Percentiles rank a stretch among this genome's conserved stretches.
These are phyloP conservation scores for Tetramorium parvispinum DNA, from an alignment of 1,140 invertebrate species.

Conservation along the genomic window DNA sequence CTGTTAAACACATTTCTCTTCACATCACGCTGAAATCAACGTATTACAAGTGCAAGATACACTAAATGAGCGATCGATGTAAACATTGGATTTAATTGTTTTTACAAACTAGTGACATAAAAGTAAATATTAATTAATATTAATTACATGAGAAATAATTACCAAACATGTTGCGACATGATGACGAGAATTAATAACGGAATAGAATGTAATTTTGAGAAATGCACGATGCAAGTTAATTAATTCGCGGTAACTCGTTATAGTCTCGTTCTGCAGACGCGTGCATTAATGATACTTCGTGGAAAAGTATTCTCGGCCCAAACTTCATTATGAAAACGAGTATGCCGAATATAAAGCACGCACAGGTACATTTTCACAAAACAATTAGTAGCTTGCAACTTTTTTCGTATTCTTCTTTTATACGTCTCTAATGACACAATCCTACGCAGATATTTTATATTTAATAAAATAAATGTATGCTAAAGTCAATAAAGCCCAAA, in stretches of 20 bases:
- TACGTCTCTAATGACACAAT: constrained; percentile 6
- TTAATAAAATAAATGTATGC: background rate
- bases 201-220: constrained; percentile 32
- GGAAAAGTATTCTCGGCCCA: constrained; percentile 25
- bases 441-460: background rate
- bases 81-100: background rate
- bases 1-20: constrained; percentile 5
- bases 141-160: constrained; percentile 7
- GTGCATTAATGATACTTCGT: constrained; percentile 23
- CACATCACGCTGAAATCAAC: background rate
- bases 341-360: background rate
- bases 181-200: constrained; percentile 14
- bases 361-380: background rate
- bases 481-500: background rate
- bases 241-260: constrained; percentile 41
- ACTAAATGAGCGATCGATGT: background rate
- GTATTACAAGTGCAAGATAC: background rate
- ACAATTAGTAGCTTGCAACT: constrained; percentile 1
- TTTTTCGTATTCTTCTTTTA: background rate
- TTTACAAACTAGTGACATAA: background rate
- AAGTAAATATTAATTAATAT: constrained; percentile 7
- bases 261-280: background rate
- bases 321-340: constrained; percentile 16
- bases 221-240: constrained; percentile 38
- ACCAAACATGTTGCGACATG: background rate